Evolutionary conservation across 2,113 vertebrate genomes (phyloP).

Genomic region (Girardinichthys multiradiatus): DNA sequence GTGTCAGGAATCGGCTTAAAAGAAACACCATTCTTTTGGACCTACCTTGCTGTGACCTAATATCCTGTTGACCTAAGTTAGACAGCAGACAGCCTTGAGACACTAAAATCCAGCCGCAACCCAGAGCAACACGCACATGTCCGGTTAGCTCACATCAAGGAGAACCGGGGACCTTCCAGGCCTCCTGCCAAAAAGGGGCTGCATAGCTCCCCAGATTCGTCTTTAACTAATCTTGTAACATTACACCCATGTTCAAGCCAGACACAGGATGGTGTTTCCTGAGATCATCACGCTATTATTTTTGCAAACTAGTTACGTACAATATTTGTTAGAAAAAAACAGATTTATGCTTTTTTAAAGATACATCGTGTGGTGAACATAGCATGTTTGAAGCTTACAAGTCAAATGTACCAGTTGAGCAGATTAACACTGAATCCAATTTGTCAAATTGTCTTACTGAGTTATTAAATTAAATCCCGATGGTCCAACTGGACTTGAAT

Average conservation of each 20-base stretch:
- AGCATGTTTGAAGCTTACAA: constrained; percentile 42
- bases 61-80: constrained; percentile 72
- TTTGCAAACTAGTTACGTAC: neutral
- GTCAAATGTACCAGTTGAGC: constrained; percentile 30
- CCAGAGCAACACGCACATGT: constrained; percentile 50
- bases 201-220: neutral
- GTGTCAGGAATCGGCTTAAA: constrained; percentile 52
- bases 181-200: constrained; percentile 33
- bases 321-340: neutral
- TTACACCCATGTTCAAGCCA: constrained; percentile 20
- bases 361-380: neutral
- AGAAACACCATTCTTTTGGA: constrained; percentile 40
- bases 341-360: neutral
- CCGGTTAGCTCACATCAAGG: constrained; percentile 46
- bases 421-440: constrained; percentile 54
- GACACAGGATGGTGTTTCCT: neutral
- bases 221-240: constrained; percentile 1
- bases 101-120: constrained; percentile 59
- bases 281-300: neutral
- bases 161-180: neutral
- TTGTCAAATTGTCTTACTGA: constrained; percentile 46
- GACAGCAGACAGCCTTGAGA: constrained; percentile 66
- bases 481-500: constrained; percentile 30
- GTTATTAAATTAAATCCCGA: constrained; percentile 30
- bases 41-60: constrained; percentile 58